Conservation (phyloP, 2,113 vertebrate species). For the Ptilorrhoa leucosticta region DNA sequence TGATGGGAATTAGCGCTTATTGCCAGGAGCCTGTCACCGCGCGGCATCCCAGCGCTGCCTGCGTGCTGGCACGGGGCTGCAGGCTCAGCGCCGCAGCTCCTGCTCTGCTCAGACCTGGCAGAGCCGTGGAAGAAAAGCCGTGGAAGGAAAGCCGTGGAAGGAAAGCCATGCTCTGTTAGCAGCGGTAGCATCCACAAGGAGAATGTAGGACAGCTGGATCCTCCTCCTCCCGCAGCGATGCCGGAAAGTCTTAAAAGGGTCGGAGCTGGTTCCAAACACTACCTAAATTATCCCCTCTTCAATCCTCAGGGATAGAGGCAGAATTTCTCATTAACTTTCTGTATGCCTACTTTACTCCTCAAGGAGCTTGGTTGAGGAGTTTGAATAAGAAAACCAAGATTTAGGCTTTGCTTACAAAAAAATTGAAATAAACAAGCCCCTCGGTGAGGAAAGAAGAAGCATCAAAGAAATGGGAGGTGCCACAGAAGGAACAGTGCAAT, state of each 20-base stretch:
- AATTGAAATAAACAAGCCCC: neutral
- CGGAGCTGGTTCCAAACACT: neutral
- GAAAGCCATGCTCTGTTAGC: neutral
- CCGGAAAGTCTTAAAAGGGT: neutral
- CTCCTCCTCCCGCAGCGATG: neutral
- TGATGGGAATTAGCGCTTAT: neutral
- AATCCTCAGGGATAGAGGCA: neutral
- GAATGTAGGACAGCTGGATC: conserved; percentile 32
- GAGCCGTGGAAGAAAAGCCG: neutral
- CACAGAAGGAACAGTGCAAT: neutral
- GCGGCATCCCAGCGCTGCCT: rapidly evolving
- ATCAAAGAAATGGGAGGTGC: neutral
- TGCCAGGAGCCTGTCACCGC: neutral
- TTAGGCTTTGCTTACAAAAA: neutral
- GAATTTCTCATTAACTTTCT: conserved; percentile 58
- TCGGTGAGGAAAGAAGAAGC: neutral
- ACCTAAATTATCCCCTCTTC: conserved; percentile 32
- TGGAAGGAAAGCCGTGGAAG: neutral
- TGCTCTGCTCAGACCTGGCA: neutral
- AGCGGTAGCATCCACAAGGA: neutral
- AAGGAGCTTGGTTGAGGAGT: neutral
- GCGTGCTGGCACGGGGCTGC: neutral
- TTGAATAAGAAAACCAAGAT: neutral
- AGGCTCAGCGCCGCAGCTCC: neutral
- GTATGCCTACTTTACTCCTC: neutral